Evolutionary conservation across 1,140 invertebrate species (phyloP).

Genomic region (Drosophila kepulauana): DNA sequence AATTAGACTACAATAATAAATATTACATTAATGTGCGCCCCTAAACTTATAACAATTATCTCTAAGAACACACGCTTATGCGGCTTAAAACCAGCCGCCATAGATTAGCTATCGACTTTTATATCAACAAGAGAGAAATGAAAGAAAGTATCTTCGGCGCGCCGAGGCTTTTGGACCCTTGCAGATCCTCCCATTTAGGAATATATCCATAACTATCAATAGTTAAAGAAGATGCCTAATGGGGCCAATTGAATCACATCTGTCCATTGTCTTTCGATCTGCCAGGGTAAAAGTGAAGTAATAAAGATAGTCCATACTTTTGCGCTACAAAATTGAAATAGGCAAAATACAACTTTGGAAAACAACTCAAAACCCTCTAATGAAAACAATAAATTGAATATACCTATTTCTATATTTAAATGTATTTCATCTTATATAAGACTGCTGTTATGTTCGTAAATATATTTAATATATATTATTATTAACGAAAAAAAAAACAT

Average conservation of each 20-base stretch:
- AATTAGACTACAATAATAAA: conserved; percentile 63
- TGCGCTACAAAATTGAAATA: conserved; percentile 38
- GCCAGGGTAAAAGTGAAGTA: conserved; percentile 11
- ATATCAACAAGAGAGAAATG: conserved; percentile 49
- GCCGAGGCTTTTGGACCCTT: conserved; percentile 33
- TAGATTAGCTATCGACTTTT: conserved; percentile 73
- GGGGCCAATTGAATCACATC: background rate
- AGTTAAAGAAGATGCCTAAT: conserved; percentile 1
- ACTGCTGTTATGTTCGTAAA: conserved; percentile 85
- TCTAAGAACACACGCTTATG: conserved; percentile 70
- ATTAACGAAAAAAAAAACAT: conserved; percentile 72
- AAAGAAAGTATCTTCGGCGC: conserved; percentile 30
- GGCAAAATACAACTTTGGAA: conserved; percentile 54
- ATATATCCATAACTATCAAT: background rate
- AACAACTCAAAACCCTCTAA: conserved; percentile 72
- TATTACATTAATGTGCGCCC: conserved; percentile 32
- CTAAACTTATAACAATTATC: conserved; percentile 37
- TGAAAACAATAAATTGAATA: conserved; percentile 80
- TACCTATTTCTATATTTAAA: conserved; percentile 67
- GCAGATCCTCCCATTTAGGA: conserved; percentile 1
- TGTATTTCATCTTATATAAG: conserved; percentile 85
- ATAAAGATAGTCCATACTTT: conserved; percentile 31
- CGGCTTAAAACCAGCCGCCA: conserved; percentile 48
- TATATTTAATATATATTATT: conserved; percentile 83
- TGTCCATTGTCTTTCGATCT: background rate